Base-by-base conservation (phyloP, 2,888 invertebrate genomes). In the Acronicta aceris region DNA sequence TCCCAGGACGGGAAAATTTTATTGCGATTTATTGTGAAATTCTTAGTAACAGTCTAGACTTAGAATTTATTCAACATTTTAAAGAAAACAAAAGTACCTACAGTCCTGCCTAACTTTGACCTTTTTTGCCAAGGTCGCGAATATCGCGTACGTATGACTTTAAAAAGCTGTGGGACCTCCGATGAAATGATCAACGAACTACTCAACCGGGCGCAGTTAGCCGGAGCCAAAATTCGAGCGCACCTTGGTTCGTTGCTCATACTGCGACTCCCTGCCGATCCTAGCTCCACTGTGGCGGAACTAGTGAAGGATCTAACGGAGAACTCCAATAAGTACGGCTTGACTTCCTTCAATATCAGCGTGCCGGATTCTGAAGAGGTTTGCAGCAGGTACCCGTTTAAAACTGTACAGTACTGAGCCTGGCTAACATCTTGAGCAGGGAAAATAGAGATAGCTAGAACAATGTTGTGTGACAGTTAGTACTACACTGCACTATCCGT, bases 351-450 rank as follows among this genome's bases (percentile, higher is more conserved):
- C 63, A 83, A 84, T 49, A 84, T 94, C 40, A 90, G 86, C 45
- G 75, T 93, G 40, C 87, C 93, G 0, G 93, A 94, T 74, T 86
- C 89, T 2, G 90, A 92, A 42, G 93, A 94, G 68, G 87, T 92
- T 3, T 88, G 83, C 64, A 84, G 77, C 57, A 89, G 93, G 93
- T 93, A n/a, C n/a, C n/a, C n/a, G 62, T 8, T 43, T 8, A n/a
- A 38, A n/a, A n/a, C 38, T 6, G 6, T 12, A 12, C 2, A 30
- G 1, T 1, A n/a, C n/a, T n/a, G n/a, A n/a, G n/a, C n/a, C n/a
- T n/a, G n/a, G n/a, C n/a, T n/a, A n/a, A n/a, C n/a, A n/a, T n/a
- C n/a, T n/a, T n/a, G n/a, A n/a, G n/a, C n/a, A n/a, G n/a, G n/a
- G n/a, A n/a, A n/a, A n/a, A n/a, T n/a, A n/a, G n/a, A n/a, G n/a